A percentile compares a stretch with the other conserved stretches of the same genome.
These are phyloP conservation scores for Neodontobutis hainanensis DNA, from an alignment of 2,113 vertebrate genomes.

Conservation along the genomic window DNA sequence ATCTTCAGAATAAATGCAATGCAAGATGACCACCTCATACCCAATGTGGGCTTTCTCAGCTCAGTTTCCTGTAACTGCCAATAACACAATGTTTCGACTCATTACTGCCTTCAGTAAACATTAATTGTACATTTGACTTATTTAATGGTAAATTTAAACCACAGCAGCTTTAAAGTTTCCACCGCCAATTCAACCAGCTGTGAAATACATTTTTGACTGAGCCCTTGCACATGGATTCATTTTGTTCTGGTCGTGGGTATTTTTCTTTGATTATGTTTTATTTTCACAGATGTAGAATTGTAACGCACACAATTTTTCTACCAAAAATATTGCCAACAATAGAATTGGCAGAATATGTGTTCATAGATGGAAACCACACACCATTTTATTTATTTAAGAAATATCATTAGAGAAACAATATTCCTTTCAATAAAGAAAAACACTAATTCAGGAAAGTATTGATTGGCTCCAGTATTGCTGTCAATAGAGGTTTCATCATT, in stretches of 20 bases:
- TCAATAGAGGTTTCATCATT: no score
- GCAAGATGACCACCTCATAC: background rate
- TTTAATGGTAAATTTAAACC: conserved; percentile 5
- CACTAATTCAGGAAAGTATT: no score
- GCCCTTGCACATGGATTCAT: background rate
- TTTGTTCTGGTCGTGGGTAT: background rate
- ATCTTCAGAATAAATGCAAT: background rate
- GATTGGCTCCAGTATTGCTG: no score
- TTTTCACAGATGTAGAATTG: conserved; percentile 5
- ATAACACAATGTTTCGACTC: background rate
- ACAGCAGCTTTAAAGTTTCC: background rate
- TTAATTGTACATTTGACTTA: background rate
- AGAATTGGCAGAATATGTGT: background rate
- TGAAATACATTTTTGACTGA: conserved; percentile 5
- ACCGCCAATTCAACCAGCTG: no score
- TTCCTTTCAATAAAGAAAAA: no score
- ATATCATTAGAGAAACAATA: no score
- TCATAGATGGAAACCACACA: background rate
- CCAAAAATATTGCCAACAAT: background rate
- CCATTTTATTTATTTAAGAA: no score
- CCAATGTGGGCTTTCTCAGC: background rate
- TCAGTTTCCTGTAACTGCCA: background rate
- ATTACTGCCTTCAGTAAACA: background rate
- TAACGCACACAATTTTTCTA: background rate
- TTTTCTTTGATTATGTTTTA: conserved; percentile 4